Base-by-base conservation (phyloP, 1,140 invertebrate species). In the Heliconius hewitsoni region DNA sequence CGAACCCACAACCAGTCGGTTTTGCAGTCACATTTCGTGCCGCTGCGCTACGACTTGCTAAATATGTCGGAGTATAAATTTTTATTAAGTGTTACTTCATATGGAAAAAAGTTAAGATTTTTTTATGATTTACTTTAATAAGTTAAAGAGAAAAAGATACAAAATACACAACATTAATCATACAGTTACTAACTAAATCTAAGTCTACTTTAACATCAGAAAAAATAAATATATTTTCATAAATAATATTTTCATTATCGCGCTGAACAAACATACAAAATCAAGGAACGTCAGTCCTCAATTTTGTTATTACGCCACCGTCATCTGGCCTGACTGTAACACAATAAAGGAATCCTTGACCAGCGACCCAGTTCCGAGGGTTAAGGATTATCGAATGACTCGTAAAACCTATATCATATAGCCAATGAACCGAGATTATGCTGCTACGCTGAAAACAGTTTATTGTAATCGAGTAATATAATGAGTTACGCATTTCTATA, bases 401-500 rank as follows among this genome's bases (percentile, higher is more conserved):
- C 86, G 86, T 91, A 89, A 91, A 91, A 79, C 77, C 85, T 85
- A 87, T 90, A 89, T 89, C 85, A 92, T 91, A 87, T 85, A 85
- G 83, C 84, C 85, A 86, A 88, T 93, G 91, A 93, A 92, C 78
- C 71, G 81, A 89, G 89, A 92, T 93, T 91, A 91, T 84, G 84
- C 86, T 82, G 60, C 86, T 89, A 66, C 11, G n/a, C 23, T 27
- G 5, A 66, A 66, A 66, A 66, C 86, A 83, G 84, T 87, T 89
- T 85, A 86, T 79, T 82, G 84, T 83, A 86, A 75, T 81, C 83
- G 72, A 66, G 9, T 66, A 16, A 66, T 27, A 66, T 60, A 23
- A 60, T 60, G 2, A 30, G 13, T 23, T 13, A 27, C 27, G 27
- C 60, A 66, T 16, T 66, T 66, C 60, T 66, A 66, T 27, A 30